phyloP scores from a whole-genome alignment of 1,140 invertebrate genomes.

The Pseudomyrmex cubaensis region DNA sequence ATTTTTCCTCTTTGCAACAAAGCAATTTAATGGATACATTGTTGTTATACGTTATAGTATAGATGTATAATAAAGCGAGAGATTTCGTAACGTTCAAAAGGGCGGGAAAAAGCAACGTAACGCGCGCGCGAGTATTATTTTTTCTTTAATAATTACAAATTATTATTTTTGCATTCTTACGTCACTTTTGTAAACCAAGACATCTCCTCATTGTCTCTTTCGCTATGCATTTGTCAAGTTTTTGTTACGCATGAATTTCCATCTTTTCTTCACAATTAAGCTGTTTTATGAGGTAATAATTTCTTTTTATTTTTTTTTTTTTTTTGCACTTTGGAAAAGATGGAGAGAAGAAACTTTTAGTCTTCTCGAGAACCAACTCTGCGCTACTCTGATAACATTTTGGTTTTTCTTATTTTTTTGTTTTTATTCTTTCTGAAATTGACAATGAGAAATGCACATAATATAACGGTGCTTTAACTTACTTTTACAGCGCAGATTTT shows the following conservation, averaged over 20 bases:
- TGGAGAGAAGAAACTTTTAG: constrained; percentile 36
- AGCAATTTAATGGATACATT: constrained; percentile 24
- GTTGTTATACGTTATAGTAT: neutral
- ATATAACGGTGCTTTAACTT: constrained; percentile 35
- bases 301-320: constrained; percentile 29
- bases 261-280: constrained; percentile 42
- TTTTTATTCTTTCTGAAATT: constrained; percentile 36
- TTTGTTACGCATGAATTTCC: constrained; percentile 51
- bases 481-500: neutral
- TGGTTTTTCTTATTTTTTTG: constrained; percentile 26
- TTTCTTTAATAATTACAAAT: constrained; percentile 37
- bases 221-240: constrained; percentile 33
- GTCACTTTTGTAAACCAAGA: neutral
- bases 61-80: neutral
- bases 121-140: neutral
- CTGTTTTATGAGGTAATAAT: constrained; percentile 39
- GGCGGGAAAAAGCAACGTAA: neutral
- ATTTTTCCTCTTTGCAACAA: neutral
- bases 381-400: constrained; percentile 34
- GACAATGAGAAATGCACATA: constrained; percentile 53
- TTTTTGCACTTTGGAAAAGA: constrained; percentile 11
- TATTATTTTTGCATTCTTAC: constrained; percentile 19
- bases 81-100: neutral
- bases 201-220: constrained; percentile 23
- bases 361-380: constrained; percentile 34